phyloP scores from a whole-genome alignment of 2,888 invertebrate species.

The Chrysodeixis includens region DNA sequence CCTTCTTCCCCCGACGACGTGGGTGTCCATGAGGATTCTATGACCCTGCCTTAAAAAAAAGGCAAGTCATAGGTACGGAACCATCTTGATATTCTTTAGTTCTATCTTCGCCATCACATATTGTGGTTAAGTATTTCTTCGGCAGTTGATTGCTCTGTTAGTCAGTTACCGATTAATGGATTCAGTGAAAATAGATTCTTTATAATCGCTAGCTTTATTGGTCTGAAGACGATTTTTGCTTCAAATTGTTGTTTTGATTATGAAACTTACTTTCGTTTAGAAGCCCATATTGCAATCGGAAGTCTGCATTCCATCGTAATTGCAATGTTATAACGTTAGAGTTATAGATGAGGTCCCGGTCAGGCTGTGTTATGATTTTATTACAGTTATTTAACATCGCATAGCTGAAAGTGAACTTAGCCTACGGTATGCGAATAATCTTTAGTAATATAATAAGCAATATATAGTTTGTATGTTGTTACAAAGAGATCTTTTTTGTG shows the following conservation, averaged over 20 bases:
- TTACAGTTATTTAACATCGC: neutral
- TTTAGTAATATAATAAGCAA: neutral
- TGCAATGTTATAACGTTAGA: slow-evolving; percentile 26
- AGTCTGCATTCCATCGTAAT: slow-evolving; percentile 48
- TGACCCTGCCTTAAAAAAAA: too few relatives aligned
- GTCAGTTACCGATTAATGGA: slow-evolving; percentile 14
- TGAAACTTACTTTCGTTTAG: slow-evolving; percentile 37
- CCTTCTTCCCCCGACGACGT: too few relatives aligned
- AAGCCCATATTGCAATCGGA: slow-evolving; percentile 39
- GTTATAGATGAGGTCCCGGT: neutral
- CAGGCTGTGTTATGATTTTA: slow-evolving; percentile 4
- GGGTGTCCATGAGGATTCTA: too few relatives aligned
- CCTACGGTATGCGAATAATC: neutral
- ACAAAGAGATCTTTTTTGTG: too few relatives aligned
- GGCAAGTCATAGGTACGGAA: neutral
- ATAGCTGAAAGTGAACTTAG: slow-evolving; percentile 2
- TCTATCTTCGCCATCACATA: neutral
- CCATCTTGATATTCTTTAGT: neutral
- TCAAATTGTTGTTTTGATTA: slow-evolving; percentile 44
- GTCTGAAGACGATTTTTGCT: slow-evolving; percentile 22
- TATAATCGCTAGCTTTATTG: slow-evolving; percentile 50
- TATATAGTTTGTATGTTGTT: too few relatives aligned
- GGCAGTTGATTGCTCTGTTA: slow-evolving; percentile 36
- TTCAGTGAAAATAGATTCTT: slow-evolving; percentile 44
- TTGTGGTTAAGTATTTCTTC: slow-evolving; percentile 30